Base-by-base conservation (phyloP, 2,113 vertebrate genomes). In the Archocentrus centrarchus region DNA sequence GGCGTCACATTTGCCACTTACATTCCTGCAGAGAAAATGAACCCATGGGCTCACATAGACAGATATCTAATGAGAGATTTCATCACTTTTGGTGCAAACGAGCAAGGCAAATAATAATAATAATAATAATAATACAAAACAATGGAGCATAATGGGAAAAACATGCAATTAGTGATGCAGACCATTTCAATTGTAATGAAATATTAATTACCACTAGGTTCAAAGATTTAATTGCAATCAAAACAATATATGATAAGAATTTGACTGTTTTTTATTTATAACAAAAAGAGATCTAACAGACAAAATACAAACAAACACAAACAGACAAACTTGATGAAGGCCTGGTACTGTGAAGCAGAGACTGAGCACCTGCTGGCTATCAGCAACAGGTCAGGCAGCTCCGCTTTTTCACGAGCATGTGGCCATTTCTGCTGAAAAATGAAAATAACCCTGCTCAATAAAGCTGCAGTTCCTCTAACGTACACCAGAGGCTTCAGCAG, bases 1-100 rank as follows among this genome's bases (percentile, higher is more conserved):
- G 86, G 80, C 59, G 78, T 85, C 88, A 93, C 91, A 88, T 92
- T 91, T 83, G 88, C 91, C 86, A 88, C 93, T 91, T 90, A 82
- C 77, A 91, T 93, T 91, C 88, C 88, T 88, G 80, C 86, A 80
- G 82, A 90, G 93, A 84, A 88, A 89, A 90, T 76, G 32, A 89
- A 83, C 81, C 80, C 79, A 73, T 14, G 84, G 66, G 55, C 32
- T 78, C 68, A 55, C 32, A 32, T 57, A 84, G 27, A 70, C 37
- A 59, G 60, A 86, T 63, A 63, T 79, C 80, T 78, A 88, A 70
- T 77, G n/a, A 80, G 64, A 76, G 66, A 89, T 88, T 88, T 24
- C 64, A 59, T 64, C 83, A 91, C n/a, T 82, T 89, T 70, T 81
- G 57, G 47, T 88, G 58, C 14, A 73, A 84, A 73, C 1, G 13